Evolutionary conservation across 2,113 vertebrate genomes (phyloP).

Genomic region (Spheniscus mendiculus): DNA sequence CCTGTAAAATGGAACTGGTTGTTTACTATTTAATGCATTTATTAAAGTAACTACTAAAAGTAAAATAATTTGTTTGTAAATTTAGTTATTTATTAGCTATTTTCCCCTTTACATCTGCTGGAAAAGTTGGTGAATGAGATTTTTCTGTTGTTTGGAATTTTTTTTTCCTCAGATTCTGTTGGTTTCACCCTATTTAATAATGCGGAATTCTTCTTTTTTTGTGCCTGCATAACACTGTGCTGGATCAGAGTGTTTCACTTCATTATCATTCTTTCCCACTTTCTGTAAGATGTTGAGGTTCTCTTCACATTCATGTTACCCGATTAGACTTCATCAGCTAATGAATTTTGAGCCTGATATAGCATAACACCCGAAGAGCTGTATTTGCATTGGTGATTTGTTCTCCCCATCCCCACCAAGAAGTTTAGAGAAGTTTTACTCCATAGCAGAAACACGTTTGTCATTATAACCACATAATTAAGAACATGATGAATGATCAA

Average conservation of each 20-base stretch:
- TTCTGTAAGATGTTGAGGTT: background rate
- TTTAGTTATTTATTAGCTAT: background rate
- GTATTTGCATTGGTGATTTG: background rate
- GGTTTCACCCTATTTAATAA: background rate
- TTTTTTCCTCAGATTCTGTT: background rate
- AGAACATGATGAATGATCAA: background rate
- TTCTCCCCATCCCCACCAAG: rapidly evolving
- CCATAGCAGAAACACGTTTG: background rate
- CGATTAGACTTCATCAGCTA: background rate
- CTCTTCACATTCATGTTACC: background rate
- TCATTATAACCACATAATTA: background rate
- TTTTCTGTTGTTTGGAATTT: background rate
- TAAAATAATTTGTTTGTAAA: background rate
- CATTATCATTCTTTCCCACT: background rate
- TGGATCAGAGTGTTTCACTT: background rate
- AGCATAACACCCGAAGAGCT: background rate
- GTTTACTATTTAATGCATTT: background rate
- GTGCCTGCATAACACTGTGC: background rate
- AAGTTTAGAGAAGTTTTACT: background rate
- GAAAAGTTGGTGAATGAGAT: background rate
- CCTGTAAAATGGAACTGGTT: background rate
- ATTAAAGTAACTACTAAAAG: background rate
- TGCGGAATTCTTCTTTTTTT: background rate
- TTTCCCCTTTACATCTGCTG: background rate
- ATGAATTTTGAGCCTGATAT: background rate